Percentiles rank a stretch among this genome's conserved stretches.
phyloP scores from a whole-genome alignment of 1,140 invertebrate genomes.

The Dinoponera quadriceps region DNA sequence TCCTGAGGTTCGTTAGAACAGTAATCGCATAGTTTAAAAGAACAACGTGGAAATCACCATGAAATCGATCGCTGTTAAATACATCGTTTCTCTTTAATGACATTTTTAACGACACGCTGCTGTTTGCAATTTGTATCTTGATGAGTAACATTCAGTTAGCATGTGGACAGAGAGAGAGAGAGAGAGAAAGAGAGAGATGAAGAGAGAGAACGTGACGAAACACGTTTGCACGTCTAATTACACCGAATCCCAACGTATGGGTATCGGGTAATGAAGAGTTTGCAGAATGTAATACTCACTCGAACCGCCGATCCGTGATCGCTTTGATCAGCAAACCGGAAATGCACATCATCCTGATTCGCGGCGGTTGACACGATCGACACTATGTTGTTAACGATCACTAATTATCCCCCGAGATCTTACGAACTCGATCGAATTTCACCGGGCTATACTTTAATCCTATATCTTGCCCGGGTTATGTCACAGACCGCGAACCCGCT shows the following conservation, averaged over 20 bases:
- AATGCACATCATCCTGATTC: conserved; percentile 13
- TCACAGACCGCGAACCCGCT: too few relatives aligned
- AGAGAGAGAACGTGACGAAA: background rate
- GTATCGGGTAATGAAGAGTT: conserved; percentile 2
- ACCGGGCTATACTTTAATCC: too few relatives aligned
- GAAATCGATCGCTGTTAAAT: background rate
- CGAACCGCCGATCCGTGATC: background rate
- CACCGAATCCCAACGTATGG: background rate
- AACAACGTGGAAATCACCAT: background rate
- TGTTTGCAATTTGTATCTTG: conserved; percentile 24
- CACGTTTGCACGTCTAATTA: conserved; percentile 19
- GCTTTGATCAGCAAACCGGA: background rate
- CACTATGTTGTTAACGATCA: background rate
- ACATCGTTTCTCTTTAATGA: background rate
- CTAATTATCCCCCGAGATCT: conserved; percentile 6
- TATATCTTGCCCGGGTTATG: too few relatives aligned
- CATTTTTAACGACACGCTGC: conserved; percentile 4
- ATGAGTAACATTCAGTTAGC: conserved; percentile 12
- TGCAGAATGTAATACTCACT: conserved; percentile 4
- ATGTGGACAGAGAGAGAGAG: too few relatives aligned
- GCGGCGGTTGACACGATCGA: conserved; percentile 13
- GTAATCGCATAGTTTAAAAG: background rate
- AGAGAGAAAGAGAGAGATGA: too few relatives aligned
- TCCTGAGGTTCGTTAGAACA: background rate
- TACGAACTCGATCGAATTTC: conserved; percentile 29